These are phyloP conservation scores for Sarcophaga bullata DNA, from an alignment of 1,140 invertebrate genomes.

Conservation along the genomic window DNA sequence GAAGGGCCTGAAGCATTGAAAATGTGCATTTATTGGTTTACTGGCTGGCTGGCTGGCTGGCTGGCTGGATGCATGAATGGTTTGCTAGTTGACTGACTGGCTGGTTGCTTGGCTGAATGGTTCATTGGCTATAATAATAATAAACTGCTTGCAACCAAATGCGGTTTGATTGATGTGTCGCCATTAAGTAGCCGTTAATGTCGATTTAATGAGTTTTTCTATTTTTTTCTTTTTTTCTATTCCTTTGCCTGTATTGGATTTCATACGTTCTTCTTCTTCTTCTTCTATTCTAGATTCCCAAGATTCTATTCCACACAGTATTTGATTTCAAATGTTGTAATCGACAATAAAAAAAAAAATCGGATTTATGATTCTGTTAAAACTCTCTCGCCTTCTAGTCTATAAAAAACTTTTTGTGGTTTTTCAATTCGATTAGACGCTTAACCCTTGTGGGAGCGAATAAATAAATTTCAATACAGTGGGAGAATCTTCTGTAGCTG, in stretches of 20 bases:
- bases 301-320: neutral
- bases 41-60: neutral
- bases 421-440: neutral
- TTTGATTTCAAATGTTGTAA: conserved; percentile 22
- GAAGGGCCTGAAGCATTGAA: neutral
- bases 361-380: conserved; percentile 22
- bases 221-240: too few species aligned
- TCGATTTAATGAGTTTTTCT: conserved; percentile 35
- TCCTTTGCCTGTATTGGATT: conserved; percentile 23
- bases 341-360: neutral
- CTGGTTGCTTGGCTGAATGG: neutral
- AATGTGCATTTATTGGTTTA: neutral
- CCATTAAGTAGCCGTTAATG: conserved; percentile 41
- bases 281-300: neutral
- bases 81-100: neutral
- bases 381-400: neutral
- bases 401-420: conserved; percentile 35
- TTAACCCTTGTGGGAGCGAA: neutral
- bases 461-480: neutral
- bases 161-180: conserved; percentile 42
- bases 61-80: too few species aligned
- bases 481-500: neutral
- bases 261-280: conserved; percentile 8
- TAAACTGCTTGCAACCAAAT: conserved; percentile 5
- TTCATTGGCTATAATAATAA: neutral